Percentiles rank a stretch among this genome's conserved stretches.
Conservation (phyloP, 2,113 vertebrate species). For the Phalacrocorax aristotelis region DNA sequence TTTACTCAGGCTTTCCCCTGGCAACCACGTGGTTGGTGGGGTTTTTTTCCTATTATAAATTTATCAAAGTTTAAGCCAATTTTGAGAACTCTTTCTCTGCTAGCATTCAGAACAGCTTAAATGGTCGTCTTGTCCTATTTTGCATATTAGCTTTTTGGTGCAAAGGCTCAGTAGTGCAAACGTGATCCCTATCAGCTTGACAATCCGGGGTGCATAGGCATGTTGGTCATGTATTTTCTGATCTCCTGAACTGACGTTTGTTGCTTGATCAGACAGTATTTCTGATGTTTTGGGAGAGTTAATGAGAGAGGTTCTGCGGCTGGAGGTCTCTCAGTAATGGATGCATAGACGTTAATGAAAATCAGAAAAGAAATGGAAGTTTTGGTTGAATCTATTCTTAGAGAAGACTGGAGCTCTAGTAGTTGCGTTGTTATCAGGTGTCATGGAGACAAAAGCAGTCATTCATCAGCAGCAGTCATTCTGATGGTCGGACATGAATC, state of each 20-base stretch:
- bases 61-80: not conserved
- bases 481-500: not conserved
- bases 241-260: not conserved
- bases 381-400: not conserved
- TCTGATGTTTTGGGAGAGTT: not conserved
- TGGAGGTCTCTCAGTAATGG: not conserved
- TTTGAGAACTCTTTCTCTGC: not conserved
- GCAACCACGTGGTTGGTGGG: not conserved
- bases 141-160: not conserved
- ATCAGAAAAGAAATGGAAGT: not conserved
- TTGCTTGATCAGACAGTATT: not conserved
- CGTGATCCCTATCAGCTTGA: not conserved
- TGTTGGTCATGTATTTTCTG: not conserved
- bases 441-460: not conserved
- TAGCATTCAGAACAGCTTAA: not conserved
- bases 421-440: not conserved
- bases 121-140: not conserved
- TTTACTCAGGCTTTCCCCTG: not conserved
- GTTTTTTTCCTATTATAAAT: not conserved
- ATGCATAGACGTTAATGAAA: not conserved
- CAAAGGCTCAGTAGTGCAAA: not conserved
- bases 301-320: not conserved
- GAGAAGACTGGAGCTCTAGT: not conserved
- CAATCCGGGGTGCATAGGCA: not conserved
- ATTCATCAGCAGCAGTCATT: conserved; percentile 26